These are phyloP conservation scores for Myotis yumanensis DNA, from an alignment of 2,113 vertebrate genomes.

Conservation along the genomic window DNA sequence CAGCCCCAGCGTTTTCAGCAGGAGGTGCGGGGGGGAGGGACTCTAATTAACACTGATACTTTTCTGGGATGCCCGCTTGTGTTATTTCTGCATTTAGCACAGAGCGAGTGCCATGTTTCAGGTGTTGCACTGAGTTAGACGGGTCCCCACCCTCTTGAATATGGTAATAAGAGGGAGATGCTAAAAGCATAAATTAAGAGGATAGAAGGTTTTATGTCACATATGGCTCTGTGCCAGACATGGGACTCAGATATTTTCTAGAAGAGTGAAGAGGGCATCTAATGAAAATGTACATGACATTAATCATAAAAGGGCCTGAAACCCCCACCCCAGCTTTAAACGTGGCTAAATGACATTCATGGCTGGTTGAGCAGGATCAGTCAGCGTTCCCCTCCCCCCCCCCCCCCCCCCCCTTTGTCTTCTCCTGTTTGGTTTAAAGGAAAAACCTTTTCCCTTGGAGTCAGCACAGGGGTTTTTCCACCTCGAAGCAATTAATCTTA, in stretches of 20 bases:
- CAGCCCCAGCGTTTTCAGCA: not conserved
- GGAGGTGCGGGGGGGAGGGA: too few species aligned
- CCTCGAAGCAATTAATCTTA: not conserved
- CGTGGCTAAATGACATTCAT: fast-evolving
- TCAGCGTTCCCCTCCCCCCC: not conserved
- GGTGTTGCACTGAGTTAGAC: not conserved
- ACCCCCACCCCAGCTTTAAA: not conserved
- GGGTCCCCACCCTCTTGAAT: not conserved
- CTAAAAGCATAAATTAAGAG: not conserved
- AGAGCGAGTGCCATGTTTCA: fast-evolving
- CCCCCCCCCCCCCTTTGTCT: not conserved
- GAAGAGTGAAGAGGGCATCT: not conserved
- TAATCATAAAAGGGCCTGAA: not conserved
- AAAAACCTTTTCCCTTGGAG: not conserved
- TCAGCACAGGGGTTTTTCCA: constrained; percentile 24
- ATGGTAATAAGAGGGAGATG: not conserved
- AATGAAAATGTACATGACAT: not conserved
- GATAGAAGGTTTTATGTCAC: not conserved
- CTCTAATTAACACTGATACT: fast-evolving
- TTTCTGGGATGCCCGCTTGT: not conserved
- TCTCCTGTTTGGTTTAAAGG: not conserved
- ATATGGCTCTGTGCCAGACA: not conserved
- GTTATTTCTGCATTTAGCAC: not conserved
- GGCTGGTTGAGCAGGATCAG: not conserved
- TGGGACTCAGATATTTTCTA: not conserved